Base-by-base conservation (phyloP, 2,888 invertebrate genomes). In the Apamea sordens region DNA sequence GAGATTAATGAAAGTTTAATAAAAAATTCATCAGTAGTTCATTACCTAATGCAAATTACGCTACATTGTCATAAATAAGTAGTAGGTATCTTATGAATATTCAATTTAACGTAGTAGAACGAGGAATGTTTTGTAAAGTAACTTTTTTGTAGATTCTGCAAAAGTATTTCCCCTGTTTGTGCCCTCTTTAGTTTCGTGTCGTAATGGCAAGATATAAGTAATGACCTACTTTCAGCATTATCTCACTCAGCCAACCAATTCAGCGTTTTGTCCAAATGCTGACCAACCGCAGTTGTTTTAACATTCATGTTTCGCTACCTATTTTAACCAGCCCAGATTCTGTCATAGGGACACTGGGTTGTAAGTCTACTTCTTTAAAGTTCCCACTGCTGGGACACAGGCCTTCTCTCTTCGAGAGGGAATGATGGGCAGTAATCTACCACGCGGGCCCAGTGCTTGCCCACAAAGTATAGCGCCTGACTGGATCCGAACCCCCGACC, bases 41-140 rank as follows among this genome's bases (percentile, higher is more conserved):
- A 41, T 41, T 41, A 41, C 7, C 41, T 41, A 7, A 41, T 41
- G 0, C 7, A 41, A 44, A 44, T 44, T 10, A 47, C 11, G 47
- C 47, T 47, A 47, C 13, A 15, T 15, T 47, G 47, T 70, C 44
- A 36, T 36, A 47, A 21, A 28, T 64, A 64, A n/a, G 3, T n/a
- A 41, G 0, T 32, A 73, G 7, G 4, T 70, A 44, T 11, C 64
- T 44, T 24, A 70, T 70, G 47, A 71, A 71, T 71, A 65, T 79
- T 47, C 18, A 79, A 3, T 18, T 13, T 47, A n/a, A 47, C n/a
- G 32, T 13, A 11, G 2, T 36, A 67, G 11, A 47, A 53, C 6
- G 53, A 50, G 11, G 2, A 50, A 76, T 50, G 6, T 21, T 61
- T 21, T 21, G 36, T 61, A 18, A 18, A 3, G 44, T 1, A 47